A percentile compares a stretch with the other conserved stretches of the same genome.
Conservation (phyloP, 2,888 invertebrate genomes). For the Mechanitis mazaeus region DNA sequence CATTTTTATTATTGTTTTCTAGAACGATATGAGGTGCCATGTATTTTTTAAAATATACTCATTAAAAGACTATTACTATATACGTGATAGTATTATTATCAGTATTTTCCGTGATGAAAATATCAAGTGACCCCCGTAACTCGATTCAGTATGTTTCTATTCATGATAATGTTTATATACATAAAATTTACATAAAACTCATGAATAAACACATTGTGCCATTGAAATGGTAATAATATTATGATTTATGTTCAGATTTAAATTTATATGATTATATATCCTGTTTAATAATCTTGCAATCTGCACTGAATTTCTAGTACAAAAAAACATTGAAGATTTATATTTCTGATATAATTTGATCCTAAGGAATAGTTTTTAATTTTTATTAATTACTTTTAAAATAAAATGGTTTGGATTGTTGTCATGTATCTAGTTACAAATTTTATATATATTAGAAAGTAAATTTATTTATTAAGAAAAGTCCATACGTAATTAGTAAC, state of each 20-base stretch:
- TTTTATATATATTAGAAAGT: too few relatives aligned
- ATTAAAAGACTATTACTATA: background rate
- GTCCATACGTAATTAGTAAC: too few relatives aligned
- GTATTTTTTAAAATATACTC: slow-evolving; percentile 10
- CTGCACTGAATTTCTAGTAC: too few relatives aligned
- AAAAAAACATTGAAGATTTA: too few relatives aligned
- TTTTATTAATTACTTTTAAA: background rate
- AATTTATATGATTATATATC: background rate
- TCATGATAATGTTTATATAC: background rate
- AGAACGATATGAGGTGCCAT: slow-evolving; percentile 22
- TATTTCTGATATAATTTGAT: background rate
- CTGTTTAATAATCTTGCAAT: background rate
- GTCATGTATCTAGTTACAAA: too few relatives aligned
- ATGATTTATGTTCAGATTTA: background rate
- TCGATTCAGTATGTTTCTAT: background rate
- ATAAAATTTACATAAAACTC: background rate
- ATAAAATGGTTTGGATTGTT: background rate
- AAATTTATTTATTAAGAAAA: too few relatives aligned
- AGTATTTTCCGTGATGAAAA: background rate
- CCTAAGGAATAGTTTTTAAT: background rate
- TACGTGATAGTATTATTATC: background rate
- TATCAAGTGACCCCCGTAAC: slow-evolving; percentile 5
- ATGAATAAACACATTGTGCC: background rate
- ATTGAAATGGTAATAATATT: background rate
- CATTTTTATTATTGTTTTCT: slow-evolving; percentile 47